phyloP scores from a whole-genome alignment of 92 coral and sea anemone species.

The Heliopora coerulea region DNA sequence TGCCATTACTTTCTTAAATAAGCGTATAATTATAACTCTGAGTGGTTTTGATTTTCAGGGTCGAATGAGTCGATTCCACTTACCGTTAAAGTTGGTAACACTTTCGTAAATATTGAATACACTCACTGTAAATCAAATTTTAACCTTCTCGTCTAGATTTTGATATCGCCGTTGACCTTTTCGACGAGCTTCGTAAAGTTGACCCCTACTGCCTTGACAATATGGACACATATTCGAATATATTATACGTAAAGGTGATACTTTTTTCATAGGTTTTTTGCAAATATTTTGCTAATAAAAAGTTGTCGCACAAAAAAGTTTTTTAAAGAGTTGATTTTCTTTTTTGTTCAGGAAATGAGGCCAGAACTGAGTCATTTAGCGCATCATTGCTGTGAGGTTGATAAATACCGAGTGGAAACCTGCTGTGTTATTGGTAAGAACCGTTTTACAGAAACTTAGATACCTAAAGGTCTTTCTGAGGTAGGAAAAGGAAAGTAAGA shows the following conservation, averaged over 20 bases:
- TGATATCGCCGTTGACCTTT: slow-evolving; percentile 80
- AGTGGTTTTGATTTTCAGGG: too few relatives aligned
- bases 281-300: too few relatives aligned
- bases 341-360: slow-evolving; percentile 72
- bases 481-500: neutral
- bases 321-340: neutral
- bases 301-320: too few relatives aligned
- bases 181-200: slow-evolving; percentile 71
- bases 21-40: too few relatives aligned
- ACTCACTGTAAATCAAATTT: too few relatives aligned
- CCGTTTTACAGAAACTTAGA: neutral
- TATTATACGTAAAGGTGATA: slow-evolving; percentile 83
- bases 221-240: slow-evolving; percentile 90
- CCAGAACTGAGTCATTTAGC: slow-evolving; percentile 94
- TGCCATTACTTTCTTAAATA: too few relatives aligned
- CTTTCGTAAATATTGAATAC: too few relatives aligned
- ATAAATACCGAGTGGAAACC: slow-evolving; percentile 95
- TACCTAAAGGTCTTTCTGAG: neutral
- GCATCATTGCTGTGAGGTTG: slow-evolving; percentile 77
- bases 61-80: too few relatives aligned
- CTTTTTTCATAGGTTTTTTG: too few relatives aligned
- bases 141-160: slow-evolving; percentile 58
- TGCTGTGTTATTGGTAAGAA: slow-evolving; percentile 90
- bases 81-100: too few relatives aligned
- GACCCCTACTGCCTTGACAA: slow-evolving; percentile 86